phyloP scores from a whole-genome alignment of 2,113 vertebrate genomes.

The Atrichornis clamosus region DNA sequence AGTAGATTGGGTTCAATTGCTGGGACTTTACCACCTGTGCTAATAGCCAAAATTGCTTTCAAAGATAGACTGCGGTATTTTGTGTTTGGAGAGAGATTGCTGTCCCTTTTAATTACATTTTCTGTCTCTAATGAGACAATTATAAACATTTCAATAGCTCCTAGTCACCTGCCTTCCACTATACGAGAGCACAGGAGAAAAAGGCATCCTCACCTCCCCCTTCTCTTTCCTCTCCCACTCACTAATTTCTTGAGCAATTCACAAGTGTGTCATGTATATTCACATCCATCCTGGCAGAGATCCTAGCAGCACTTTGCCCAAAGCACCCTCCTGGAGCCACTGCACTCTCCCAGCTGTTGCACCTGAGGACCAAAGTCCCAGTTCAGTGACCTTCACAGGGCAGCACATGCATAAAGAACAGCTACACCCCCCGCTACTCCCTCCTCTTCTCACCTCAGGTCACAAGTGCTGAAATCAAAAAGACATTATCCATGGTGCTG shows the following conservation, averaged over 20 bases:
- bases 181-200: background rate
- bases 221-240: background rate
- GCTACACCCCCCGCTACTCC: background rate
- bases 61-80: background rate
- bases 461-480: background rate
- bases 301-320: background rate
- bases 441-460: background rate
- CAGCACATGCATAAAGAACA: background rate
- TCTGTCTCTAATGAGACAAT: constrained; percentile 17
- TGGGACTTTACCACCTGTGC: constrained; percentile 12
- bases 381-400: background rate
- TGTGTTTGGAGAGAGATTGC: background rate
- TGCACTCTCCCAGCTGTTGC: background rate
- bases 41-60: constrained; percentile 13
- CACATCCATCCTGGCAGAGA: background rate
- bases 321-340: background rate
- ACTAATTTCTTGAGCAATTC: background rate
- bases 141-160: constrained; percentile 5
- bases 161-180: background rate
- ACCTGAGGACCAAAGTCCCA: background rate
- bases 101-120: constrained; percentile 39
- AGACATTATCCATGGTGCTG: background rate
- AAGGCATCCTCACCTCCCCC: background rate
- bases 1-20: constrained; percentile 4
- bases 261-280: background rate